These are phyloP conservation scores for Heliornis fulica DNA, from an alignment of 2,113 vertebrate genomes.

Conservation along the genomic window DNA sequence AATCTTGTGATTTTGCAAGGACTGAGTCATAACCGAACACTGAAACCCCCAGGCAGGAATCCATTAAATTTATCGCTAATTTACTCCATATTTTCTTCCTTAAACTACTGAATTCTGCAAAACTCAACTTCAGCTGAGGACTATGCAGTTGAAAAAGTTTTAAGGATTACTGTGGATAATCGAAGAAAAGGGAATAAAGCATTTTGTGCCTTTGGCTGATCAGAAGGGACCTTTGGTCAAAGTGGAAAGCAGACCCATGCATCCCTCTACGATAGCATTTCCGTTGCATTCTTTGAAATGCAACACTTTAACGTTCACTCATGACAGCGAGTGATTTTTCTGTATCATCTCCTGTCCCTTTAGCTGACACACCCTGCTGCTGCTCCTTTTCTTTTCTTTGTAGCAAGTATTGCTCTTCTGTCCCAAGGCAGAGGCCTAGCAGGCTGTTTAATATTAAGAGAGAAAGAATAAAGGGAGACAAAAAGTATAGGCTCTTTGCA, in stretches of 20 bases:
- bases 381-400: conserved; percentile 4
- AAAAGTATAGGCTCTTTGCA: conserved; percentile 16
- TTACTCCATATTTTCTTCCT: not conserved
- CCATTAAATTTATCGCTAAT: not conserved
- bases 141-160: not conserved
- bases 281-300: not conserved
- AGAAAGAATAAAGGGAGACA: conserved; percentile 26
- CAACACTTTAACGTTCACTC: not conserved
- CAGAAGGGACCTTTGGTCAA: not conserved
- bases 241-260: not conserved
- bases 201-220: not conserved
- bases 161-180: accelerated
- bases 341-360: not conserved
- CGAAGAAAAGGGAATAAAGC: not conserved
- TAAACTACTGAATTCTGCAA: not conserved
- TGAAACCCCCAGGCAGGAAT: not conserved
- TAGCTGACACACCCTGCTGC: not conserved
- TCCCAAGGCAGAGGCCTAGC: not conserved
- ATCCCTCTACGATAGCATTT: accelerated
- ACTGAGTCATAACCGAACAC: not conserved
- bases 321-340: not conserved
- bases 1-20: not conserved
- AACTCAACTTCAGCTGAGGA: not conserved
- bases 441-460: conserved; percentile 1
- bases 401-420: not conserved